Base-by-base conservation (phyloP, 2,113 vertebrate species). In the Egretta garzetta region DNA sequence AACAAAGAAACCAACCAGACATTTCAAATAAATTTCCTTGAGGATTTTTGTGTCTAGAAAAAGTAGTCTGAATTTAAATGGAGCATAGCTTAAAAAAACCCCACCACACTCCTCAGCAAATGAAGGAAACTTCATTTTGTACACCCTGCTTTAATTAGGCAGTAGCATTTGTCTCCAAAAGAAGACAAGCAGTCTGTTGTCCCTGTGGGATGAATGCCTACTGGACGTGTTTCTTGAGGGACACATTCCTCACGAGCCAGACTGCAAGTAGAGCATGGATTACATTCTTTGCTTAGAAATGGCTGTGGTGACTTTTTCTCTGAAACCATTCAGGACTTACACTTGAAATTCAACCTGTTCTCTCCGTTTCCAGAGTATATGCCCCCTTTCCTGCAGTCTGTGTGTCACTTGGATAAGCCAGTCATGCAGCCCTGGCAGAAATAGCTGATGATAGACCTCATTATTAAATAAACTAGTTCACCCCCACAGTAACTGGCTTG, bases 31-130 rank as follows among this genome's bases (percentile, higher is more conserved):
- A 41, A 62, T 96, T 71, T 95, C 12, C 37, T 50, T 80, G 24
- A 93, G 87, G n/a, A 59, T 86, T 91, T 95, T 80, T 93, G 63
- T 58, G 53, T 85, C 35, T 87, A 84, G 90, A 64, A 90, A 82
- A 91, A 45, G 43, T 8, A 32, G 26, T 27, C 26, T 83, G 41
- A 33, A 73, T 79, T 92, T 91, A 86, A 80, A 82, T 82, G 30
- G 21, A 35, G 10, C 86, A 14, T 52, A 52, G 26, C 43, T 75
- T 76, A 45, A 21, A 70, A 77, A 9, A 0, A 1, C 2, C 22
- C 2, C 22, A 76, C 26, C 30, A 72, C 72, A 74, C 21, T 79
- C 53, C 55, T 81, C 37, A 41, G 70, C 37, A 70, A 68, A 47
- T 53, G 30, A 80, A 92, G 33, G 20, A 91, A 95, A 95, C 66